A percentile compares a stretch with the other conserved stretches of the same genome.
phyloP scores from a whole-genome alignment of 2,113 vertebrate genomes.

The Caranx melampygus region DNA sequence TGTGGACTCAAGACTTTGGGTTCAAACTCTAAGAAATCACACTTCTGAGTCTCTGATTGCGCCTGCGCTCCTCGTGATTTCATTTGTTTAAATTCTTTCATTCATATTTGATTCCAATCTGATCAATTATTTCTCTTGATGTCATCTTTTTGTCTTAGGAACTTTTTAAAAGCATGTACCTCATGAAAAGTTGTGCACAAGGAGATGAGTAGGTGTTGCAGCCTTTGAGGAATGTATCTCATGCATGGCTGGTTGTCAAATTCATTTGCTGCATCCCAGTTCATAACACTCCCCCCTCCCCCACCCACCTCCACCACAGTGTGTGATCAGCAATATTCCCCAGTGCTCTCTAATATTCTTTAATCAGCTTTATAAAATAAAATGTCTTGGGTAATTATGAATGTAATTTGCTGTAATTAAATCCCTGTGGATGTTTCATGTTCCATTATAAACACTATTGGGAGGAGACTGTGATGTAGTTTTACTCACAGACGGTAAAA shows the following conservation, averaged over 20 bases:
- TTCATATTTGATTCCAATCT: not conserved
- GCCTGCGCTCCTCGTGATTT: not conserved
- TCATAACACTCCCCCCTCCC: constrained; percentile 22
- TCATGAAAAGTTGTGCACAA: not conserved
- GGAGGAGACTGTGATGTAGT: constrained; percentile 18
- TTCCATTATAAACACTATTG: constrained; percentile 39
- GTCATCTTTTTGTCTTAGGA: not conserved
- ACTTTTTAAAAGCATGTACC: not conserved
- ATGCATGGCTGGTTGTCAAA: not conserved
- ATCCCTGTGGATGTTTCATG: constrained; percentile 59
- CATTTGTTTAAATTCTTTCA: not conserved
- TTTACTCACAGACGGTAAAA: constrained; percentile 44
- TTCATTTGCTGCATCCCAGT: constrained; percentile 18
- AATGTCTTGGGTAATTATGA: constrained; percentile 66
- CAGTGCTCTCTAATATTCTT: constrained; percentile 35
- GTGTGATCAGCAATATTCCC: constrained; percentile 32
- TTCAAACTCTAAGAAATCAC: not conserved
- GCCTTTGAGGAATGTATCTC: constrained; percentile 4
- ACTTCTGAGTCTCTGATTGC: not conserved
- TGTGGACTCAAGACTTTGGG: not conserved
- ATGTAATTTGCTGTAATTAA: constrained; percentile 57
- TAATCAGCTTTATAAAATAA: constrained; percentile 64
- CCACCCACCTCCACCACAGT: constrained; percentile 7
- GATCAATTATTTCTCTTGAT: not conserved
- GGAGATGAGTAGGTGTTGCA: not conserved